These are phyloP conservation scores for Melanotaenia pygmaea DNA, from an alignment of 2,797 vertebrate species.

Conservation along the genomic window DNA sequence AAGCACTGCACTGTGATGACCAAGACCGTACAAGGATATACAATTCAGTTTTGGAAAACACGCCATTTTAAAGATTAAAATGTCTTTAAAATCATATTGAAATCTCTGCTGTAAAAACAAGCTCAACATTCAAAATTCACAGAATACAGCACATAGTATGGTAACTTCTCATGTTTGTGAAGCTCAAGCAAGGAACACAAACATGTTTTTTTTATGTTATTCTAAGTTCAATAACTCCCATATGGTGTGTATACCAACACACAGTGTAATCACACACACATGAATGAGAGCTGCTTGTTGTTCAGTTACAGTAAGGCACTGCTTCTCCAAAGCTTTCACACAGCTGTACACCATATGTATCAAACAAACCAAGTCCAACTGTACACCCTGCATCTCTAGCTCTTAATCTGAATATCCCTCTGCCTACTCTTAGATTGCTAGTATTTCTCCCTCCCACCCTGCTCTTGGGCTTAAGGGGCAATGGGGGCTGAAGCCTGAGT, in stretches of 20 bases:
- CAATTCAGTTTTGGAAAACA: conserved; percentile 32
- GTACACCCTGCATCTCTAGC: conserved; percentile 63
- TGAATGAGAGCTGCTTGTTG: conserved; percentile 59
- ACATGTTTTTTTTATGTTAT: conserved; percentile 26
- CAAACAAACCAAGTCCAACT: conserved; percentile 67
- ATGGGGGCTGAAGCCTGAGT: conserved; percentile 68
- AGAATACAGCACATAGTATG: conserved; percentile 3
- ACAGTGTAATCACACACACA: conserved; percentile 11
- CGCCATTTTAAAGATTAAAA: conserved; percentile 4
- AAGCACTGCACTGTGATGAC: neutral
- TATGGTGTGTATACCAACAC: conserved; percentile 31
- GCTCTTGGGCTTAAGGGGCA: conserved; percentile 69
- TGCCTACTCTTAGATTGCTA: conserved; percentile 73
- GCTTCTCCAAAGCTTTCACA: conserved; percentile 55
- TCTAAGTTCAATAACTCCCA: conserved; percentile 51
- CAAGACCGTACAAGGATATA: conserved; percentile 5
- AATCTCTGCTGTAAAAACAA: conserved; percentile 1
- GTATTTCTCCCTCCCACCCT: conserved; percentile 62
- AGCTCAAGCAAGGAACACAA: conserved; percentile 26
- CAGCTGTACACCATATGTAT: conserved; percentile 77
- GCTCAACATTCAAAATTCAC: neutral
- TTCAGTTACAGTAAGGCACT: conserved; percentile 58
- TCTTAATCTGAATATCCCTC: conserved; percentile 79
- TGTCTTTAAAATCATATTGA: conserved; percentile 13
- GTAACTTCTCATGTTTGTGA: conserved; percentile 15